phyloP scores from a whole-genome alignment of 1,140 invertebrate genomes.

The Wiebesia pumilae region DNA sequence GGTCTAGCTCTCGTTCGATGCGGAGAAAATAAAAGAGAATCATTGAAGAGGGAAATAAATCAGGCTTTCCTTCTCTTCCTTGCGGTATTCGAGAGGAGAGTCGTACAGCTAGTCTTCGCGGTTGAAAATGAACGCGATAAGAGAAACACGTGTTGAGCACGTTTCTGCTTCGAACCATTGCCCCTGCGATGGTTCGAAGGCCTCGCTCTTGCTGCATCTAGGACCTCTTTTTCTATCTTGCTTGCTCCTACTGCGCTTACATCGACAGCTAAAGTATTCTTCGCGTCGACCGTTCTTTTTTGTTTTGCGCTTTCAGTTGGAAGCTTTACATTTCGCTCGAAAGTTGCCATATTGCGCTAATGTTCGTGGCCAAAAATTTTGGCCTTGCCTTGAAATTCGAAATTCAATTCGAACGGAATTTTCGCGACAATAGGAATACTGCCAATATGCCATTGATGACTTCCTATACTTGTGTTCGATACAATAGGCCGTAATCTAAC shows the following conservation, averaged over 20 bases:
- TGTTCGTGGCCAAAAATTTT: background rate
- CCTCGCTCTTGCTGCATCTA: background rate
- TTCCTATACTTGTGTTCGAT: no score
- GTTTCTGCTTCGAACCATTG: conserved; percentile 48
- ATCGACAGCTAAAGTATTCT: conserved; percentile 23
- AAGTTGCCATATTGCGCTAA: conserved; percentile 29
- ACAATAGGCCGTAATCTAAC: no score
- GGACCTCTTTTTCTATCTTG: background rate
- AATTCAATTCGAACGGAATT: no score
- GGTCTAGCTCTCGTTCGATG: background rate
- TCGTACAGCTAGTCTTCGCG: conserved; percentile 41
- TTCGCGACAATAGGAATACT: no score
- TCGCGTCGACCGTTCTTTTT: background rate
- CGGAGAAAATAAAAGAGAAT: conserved; percentile 66
- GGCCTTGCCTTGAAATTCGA: no score
- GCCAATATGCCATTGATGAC: no score
- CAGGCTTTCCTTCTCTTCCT: conserved; percentile 51
- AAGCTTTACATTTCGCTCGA: conserved; percentile 38
- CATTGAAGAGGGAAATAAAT: conserved; percentile 68
- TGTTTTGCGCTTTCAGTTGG: conserved; percentile 16
- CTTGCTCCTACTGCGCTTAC: background rate
- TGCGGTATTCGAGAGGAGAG: background rate
- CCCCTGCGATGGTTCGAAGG: conserved; percentile 44
- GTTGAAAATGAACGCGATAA: conserved; percentile 68
- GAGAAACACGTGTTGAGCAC: conserved; percentile 72